phyloP scores from a whole-genome alignment of 1,140 invertebrate genomes.

The Pectinophora gossypiella region DNA sequence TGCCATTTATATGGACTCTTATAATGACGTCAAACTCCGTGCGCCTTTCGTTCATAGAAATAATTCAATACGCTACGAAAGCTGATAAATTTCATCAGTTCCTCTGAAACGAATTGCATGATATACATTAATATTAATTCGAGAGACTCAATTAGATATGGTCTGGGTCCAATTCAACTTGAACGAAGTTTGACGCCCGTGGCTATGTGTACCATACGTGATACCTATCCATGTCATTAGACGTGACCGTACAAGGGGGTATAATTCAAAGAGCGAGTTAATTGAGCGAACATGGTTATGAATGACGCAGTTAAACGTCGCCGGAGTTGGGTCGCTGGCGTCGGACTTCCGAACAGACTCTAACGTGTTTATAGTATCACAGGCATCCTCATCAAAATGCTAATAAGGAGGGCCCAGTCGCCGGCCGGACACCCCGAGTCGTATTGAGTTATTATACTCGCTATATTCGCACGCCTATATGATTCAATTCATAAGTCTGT shows the following conservation, averaged over 20 bases:
- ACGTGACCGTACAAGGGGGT: neutral
- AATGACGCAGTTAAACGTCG: constrained; percentile 42
- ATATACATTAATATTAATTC: too few species aligned
- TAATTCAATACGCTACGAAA: too few species aligned
- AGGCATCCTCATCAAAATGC: constrained; percentile 68
- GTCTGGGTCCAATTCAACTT: neutral
- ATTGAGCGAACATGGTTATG: constrained; percentile 43
- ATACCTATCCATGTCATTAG: neutral
- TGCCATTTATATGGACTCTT: too few species aligned
- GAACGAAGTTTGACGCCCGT: neutral
- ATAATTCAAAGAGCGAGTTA: constrained; percentile 41
- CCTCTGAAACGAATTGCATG: too few species aligned
- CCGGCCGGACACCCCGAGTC: constrained; percentile 49
- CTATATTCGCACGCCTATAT: neutral
- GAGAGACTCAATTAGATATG: too few species aligned
- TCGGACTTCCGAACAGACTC: constrained; percentile 23
- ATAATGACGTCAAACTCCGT: too few species aligned
- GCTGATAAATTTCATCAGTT: too few species aligned
- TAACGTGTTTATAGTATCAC: constrained; percentile 67
- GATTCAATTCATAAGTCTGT: neutral
- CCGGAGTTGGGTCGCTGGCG: constrained; percentile 19
- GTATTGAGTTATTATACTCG: constrained; percentile 56
- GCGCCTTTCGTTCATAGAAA: too few species aligned
- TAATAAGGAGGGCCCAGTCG: constrained; percentile 48
- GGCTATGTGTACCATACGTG: neutral